Conservation (phyloP, 2,888 invertebrate genomes). For the Cataglyphis livida region DNA sequence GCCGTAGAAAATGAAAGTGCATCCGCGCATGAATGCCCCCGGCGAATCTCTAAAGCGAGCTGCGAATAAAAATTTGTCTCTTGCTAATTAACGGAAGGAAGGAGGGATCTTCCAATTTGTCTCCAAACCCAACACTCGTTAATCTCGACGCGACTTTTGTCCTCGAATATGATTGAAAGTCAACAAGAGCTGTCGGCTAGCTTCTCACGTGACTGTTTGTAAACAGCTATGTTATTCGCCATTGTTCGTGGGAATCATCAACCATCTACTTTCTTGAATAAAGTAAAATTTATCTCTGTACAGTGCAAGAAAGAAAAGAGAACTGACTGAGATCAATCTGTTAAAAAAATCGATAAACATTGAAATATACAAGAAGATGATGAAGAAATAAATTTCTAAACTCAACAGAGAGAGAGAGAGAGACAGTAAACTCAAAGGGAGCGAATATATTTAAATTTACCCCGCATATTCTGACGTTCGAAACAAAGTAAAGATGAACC, state of each 20-base stretch:
- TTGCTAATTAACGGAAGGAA: constrained; percentile 23
- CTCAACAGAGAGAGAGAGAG: neutral
- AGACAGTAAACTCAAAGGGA: neutral
- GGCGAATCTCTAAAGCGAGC: neutral
- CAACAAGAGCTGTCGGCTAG: neutral
- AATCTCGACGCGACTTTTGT: constrained; percentile 35
- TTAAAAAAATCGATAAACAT: neutral
- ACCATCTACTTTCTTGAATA: no score
- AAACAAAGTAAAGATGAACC: neutral
- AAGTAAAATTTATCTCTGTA: neutral
- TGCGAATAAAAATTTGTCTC: neutral
- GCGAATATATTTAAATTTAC: neutral
- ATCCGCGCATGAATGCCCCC: constrained; percentile 14
- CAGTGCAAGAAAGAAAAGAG: no score
- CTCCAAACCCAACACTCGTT: neutral
- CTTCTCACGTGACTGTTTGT: neutral
- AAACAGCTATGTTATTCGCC: constrained; percentile 31
- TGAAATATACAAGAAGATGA: neutral
- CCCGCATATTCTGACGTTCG: neutral
- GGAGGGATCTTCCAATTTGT: neutral
- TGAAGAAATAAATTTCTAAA: neutral
- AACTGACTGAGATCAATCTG: neutral
- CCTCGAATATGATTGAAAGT: constrained; percentile 8
- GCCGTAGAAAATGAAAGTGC: constrained; percentile 46
- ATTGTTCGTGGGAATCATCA: neutral